phyloP scores from a whole-genome alignment of 2,797 vertebrate genomes.

The Potorous gilbertii region DNA sequence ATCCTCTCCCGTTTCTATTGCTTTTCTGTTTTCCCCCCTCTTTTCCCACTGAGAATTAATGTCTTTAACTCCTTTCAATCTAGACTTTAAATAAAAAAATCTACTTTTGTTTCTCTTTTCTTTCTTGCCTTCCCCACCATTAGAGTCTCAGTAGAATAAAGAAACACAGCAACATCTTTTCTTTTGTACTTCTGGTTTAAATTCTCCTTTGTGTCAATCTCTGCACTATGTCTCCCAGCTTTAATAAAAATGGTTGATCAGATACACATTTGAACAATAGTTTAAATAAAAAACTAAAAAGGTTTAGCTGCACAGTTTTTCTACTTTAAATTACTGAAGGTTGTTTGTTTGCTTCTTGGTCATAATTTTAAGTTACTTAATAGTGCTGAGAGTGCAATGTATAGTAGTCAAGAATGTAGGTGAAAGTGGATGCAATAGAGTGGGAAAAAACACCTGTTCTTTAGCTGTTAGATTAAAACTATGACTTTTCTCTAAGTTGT shows the following conservation, averaged over 20 bases:
- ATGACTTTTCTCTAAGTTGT: slow-evolving; percentile 42
- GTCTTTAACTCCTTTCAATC: background rate
- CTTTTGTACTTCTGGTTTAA: background rate
- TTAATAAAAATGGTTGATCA: background rate
- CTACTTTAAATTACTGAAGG: background rate
- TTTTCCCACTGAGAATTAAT: background rate
- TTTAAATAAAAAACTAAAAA: background rate
- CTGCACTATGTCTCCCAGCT: background rate
- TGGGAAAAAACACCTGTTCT: background rate
- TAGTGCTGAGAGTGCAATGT: slow-evolving; percentile 37
- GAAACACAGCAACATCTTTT: background rate
- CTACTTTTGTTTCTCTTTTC: background rate
- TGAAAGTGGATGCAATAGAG: background rate
- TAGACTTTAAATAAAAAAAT: background rate
- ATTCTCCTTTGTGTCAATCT: background rate
- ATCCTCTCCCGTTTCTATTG: background rate
- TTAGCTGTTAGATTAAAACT: slow-evolving; percentile 37
- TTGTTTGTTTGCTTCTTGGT: background rate
- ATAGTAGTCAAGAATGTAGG: background rate
- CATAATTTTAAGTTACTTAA: background rate
- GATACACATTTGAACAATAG: background rate
- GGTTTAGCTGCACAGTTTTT: background rate
- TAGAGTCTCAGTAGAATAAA: background rate
- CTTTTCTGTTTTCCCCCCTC: background rate
- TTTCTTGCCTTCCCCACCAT: background rate